Evolutionary conservation across 2,113 vertebrate genomes (phyloP).

Genomic region (Cyanocitta stelleri): DNA sequence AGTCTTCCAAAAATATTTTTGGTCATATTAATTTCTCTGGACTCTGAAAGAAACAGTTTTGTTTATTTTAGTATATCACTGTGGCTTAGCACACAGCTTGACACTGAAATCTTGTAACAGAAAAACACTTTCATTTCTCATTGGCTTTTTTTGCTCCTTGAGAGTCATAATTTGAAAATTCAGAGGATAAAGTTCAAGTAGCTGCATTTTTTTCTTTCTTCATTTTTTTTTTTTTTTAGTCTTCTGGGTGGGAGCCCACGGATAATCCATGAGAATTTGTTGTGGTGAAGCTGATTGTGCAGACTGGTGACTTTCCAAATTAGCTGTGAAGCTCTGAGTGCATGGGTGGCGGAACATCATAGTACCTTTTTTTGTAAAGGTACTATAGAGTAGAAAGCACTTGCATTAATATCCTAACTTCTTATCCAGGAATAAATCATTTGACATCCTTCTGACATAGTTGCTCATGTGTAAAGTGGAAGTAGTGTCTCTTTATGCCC

Average conservation of each 20-base stretch:
- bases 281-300: neutral
- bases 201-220: neutral
- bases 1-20: constrained; percentile 25
- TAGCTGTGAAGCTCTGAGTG: neutral
- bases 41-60: neutral
- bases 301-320: neutral
- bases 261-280: neutral
- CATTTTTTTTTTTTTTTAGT: neutral
- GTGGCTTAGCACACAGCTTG: constrained; percentile 1
- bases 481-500: neutral
- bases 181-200: neutral
- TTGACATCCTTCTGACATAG: neutral
- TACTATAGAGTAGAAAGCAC: neutral
- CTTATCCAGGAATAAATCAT: neutral
- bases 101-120: neutral
- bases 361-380: neutral
- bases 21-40: neutral
- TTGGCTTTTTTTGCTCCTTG: neutral
- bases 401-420: neutral
- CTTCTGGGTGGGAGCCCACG: neutral
- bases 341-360: accelerated
- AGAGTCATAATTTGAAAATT: neutral
- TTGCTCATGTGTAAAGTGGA: neutral
- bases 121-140: neutral
- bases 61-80: constrained; percentile 24